These are phyloP conservation scores for Epirrhoe alternata DNA, from an alignment of 2,888 invertebrate genomes.

Conservation along the genomic window DNA sequence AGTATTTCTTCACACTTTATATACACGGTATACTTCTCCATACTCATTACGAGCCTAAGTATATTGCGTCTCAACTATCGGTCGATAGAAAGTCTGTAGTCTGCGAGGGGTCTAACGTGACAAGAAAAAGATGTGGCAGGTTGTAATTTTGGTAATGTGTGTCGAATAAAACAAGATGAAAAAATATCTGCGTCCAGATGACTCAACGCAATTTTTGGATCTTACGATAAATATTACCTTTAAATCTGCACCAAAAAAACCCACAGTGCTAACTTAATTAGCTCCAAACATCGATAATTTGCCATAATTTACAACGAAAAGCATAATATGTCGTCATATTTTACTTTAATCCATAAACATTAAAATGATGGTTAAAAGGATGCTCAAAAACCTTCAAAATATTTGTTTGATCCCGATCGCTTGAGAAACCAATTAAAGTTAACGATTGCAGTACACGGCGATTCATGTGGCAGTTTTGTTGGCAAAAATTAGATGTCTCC, in stretches of 20 bases:
- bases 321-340: constrained; percentile 23
- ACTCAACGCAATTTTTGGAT: background rate
- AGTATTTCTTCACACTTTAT: no score
- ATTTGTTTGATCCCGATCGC: constrained; percentile 38
- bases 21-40: no score
- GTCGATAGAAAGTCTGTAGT: no score
- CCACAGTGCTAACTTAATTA: constrained; percentile 18
- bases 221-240: background rate
- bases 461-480: background rate
- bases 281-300: constrained; percentile 10
- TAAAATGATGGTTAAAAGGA: constrained; percentile 17
- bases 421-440: constrained; percentile 41
- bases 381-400: constrained; percentile 27
- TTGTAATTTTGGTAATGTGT: no score
- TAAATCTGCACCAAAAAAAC: background rate
- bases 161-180: background rate
- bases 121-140: no score
- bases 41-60: no score
- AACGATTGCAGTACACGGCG: constrained; percentile 31
- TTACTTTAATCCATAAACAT: constrained; percentile 7
- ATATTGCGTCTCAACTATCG: no score
- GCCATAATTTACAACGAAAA: constrained; percentile 16
- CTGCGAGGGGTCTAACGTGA: no score
- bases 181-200: background rate
- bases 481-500: no score